Evolutionary conservation across 2,113 vertebrate species (phyloP).

Genomic region (Nannobrachium achirus): DNA sequence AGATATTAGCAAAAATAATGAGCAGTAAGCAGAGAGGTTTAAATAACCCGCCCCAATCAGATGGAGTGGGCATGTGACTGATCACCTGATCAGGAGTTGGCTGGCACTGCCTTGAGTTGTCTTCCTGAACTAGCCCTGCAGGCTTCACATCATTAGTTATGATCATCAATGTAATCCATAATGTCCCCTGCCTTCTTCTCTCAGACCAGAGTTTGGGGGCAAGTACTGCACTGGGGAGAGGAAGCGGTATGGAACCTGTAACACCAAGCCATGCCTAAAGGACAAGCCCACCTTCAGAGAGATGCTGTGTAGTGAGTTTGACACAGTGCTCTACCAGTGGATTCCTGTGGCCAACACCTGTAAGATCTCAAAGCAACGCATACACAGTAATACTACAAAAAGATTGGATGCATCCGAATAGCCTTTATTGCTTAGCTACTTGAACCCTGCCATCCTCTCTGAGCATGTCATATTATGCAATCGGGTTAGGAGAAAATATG

Average conservation of each 20-base stretch:
- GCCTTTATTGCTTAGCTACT: too few species aligned
- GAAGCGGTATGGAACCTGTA: constrained; percentile 92
- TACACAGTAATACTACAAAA: neutral
- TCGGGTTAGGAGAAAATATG: too few species aligned
- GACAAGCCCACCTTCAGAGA: constrained; percentile 88
- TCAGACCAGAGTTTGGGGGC: constrained; percentile 93
- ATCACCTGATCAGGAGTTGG: too few species aligned
- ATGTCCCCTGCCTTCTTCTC: neutral
- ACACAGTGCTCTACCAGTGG: constrained; percentile 94
- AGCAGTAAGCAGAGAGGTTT: too few species aligned
- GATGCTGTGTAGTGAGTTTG: constrained; percentile 98
- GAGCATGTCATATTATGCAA: too few species aligned
- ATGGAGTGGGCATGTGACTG: too few species aligned
- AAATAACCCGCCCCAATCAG: too few species aligned
- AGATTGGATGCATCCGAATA: neutral
- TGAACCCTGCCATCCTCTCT: too few species aligned
- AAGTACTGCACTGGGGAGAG: constrained; percentile 96
- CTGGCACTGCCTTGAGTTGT: too few species aligned
- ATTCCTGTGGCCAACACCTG: constrained; percentile 86
- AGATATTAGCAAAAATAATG: too few species aligned
- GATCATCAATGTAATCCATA: neutral
- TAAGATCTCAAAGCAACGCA: constrained; percentile 54
- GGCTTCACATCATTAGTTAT: too few species aligned
- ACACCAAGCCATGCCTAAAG: constrained; percentile 82
- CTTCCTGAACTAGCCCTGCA: too few species aligned